phyloP scores from a whole-genome alignment of 2,888 invertebrate species.

The Apamea crenata region DNA sequence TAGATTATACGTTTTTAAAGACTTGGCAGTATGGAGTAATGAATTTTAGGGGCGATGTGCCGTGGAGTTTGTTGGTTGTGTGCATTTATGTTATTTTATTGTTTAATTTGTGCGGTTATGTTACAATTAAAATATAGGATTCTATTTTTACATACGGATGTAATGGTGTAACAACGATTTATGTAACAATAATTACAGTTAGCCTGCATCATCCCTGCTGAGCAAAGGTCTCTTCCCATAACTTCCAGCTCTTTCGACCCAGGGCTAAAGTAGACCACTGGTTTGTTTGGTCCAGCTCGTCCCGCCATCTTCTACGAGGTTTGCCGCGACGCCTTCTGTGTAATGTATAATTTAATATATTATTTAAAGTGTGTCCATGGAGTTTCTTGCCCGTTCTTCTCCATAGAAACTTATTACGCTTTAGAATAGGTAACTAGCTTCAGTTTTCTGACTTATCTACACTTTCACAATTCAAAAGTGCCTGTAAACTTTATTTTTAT shows the following conservation, averaged over 20 bases:
- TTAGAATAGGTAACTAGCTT: background rate
- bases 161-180: too few relatives aligned
- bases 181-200: too few relatives aligned
- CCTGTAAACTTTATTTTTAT: too few relatives aligned
- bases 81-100: too few relatives aligned
- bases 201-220: too few relatives aligned
- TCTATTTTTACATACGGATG: too few relatives aligned
- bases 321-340: too few relatives aligned
- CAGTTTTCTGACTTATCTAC: background rate
- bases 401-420: background rate
- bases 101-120: background rate
- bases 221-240: too few relatives aligned
- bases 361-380: background rate
- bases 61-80: background rate
- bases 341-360: too few relatives aligned
- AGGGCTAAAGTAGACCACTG: background rate
- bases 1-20: slow-evolving; percentile 61
- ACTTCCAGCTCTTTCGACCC: background rate
- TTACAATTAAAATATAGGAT: too few relatives aligned
- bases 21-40: slow-evolving; percentile 39
- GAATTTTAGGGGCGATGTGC: slow-evolving; percentile 13
- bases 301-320: background rate
- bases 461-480: background rate
- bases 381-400: background rate
- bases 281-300: background rate